phyloP scores from a whole-genome alignment of 2,113 vertebrate species.

The Kryptolebias marmoratus region DNA sequence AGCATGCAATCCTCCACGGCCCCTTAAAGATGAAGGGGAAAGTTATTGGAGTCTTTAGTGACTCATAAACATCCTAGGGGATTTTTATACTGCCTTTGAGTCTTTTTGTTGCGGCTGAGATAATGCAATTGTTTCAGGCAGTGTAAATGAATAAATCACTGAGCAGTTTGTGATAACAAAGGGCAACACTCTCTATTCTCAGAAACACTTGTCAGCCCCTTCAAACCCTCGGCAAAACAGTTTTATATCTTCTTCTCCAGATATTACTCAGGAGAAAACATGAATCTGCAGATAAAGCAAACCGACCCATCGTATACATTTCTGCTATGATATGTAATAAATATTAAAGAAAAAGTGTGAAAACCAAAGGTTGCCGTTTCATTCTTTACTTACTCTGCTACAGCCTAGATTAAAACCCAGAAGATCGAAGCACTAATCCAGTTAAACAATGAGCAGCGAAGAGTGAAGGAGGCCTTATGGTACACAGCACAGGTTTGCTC shows the following conservation, averaged over 20 bases:
- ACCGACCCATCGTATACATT: not conserved
- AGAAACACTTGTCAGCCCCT: conserved; percentile 69
- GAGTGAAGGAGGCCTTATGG: conserved; percentile 60
- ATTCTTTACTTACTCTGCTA: conserved; percentile 26
- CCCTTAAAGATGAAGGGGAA: conserved; percentile 79
- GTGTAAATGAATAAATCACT: conserved; percentile 81
- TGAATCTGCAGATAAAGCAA: conserved; percentile 21
- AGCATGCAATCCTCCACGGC: conserved; percentile 61
- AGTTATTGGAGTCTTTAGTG: conserved; percentile 85
- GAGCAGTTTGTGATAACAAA: conserved; percentile 68
- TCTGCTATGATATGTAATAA: conserved; percentile 16
- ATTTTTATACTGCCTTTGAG: conserved; percentile 77
- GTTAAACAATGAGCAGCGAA: conserved; percentile 67
- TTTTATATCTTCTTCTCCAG: conserved; percentile 61
- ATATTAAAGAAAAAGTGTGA: conserved; percentile 17
- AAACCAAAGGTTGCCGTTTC: conserved; percentile 24
- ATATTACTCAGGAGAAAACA: conserved; percentile 19
- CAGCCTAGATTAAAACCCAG: conserved; percentile 59
- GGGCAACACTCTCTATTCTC: conserved; percentile 52
- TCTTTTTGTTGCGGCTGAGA: conserved; percentile 73
- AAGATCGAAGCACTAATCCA: conserved; percentile 62
- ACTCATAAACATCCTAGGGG: conserved; percentile 81
- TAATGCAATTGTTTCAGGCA: conserved; percentile 78
- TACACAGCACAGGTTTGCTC: conserved; percentile 72
- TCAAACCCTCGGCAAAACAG: conserved; percentile 61